Evolutionary conservation across 2,113 vertebrate species (phyloP), one percentile per base, ranked within the genome.

Genomic region (Glaucidium brasilianum): DNA sequence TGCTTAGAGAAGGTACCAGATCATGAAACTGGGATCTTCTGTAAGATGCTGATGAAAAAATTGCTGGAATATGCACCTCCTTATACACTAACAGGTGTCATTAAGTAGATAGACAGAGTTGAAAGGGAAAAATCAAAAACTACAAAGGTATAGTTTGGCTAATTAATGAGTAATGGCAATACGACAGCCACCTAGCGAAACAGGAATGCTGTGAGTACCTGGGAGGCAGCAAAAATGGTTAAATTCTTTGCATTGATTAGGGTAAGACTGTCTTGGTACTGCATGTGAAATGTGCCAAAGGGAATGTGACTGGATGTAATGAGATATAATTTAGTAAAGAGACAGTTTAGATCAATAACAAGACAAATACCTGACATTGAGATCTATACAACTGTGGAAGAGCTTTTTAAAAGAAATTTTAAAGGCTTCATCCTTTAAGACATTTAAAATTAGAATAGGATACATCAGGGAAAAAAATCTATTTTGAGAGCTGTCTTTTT

Each of bases 291-390:
- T 71, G 30, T 78, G 43, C 59, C n/a, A 52, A 81, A 90, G 74
- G 39, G 26, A 93, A 88, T 84, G 39, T 52, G 30, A 81, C 50
- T 85, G 37, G 32, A 35, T 87, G 18, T 91, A 96, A 84, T 32
- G n/a, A 47, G 30, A 39, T 94, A 72, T 90, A 88, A 86, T 96
- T 93, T 88, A 80, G 55, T 47, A 84, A 94, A 86, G 72, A 95
- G 52, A 56, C 29, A 71, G 43, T 86, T 95, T 80, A 86, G 82
- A 93, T 94, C 88, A 93, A 59, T 95, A 88, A 56, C 47, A 67
- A 85, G 88, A 92, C 58, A 77, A 43, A n/a, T 80, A 58, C 47
- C n/a, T 94, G 79, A 93, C 72, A 60, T 0, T 32, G 41, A 71
- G 79, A 74, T 90, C 79, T 80, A 50, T 71, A 62, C 49, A 77